Evolutionary conservation across 1,140 invertebrate species (phyloP), one percentile per base, ranked within the genome.

Genomic region (Leptinotarsa lineolata): DNA sequence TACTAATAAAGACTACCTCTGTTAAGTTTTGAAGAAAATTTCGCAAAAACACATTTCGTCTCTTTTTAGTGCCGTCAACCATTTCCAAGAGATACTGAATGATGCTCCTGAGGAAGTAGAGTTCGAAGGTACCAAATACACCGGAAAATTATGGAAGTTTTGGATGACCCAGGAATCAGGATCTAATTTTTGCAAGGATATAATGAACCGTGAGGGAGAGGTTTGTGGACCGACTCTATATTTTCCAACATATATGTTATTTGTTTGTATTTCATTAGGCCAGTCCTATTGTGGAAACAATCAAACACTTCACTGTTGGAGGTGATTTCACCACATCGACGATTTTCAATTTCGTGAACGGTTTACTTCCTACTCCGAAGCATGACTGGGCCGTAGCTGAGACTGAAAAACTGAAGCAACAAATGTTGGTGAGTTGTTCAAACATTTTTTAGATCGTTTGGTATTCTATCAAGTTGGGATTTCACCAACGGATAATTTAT

Each of bases 61-160:
- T 70, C 68, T 8, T 75, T 77, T 68, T 46, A 82, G 78, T 54
- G 76, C 79, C 18, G 73, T 82, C 12, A 74, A 79, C 8, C 65
- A 79, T 73, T 80, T 83, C 21, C 67, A 54, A 6, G 74, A 79
- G 61, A 72, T 73, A 22, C 77, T 73, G 30, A n/a, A 15, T 15
- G 65, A 76, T 65, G 76, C 76, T 59, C 82, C 84, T 3, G 61
- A 81, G 48, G 75, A 87, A 83, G 82, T 90, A 2, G 82, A 87
- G 69, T 78, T 92, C 66, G 83, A 86, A 15, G 88, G 89, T 4
- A 87, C 91, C 45, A 86, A 90, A 79, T 86, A 92, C 75, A 89
- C 89, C 76, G 90, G 84, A 74, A 86, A 87, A 78, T 82, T 94
- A 72, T 94, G 93, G 93, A 86, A 89, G 64, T 91, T 92, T 82